A percentile compares a stretch with the other conserved stretches of the same genome.
These are phyloP conservation scores for Rhipidura dahli DNA, from an alignment of 2,113 vertebrate species.

Conservation along the genomic window DNA sequence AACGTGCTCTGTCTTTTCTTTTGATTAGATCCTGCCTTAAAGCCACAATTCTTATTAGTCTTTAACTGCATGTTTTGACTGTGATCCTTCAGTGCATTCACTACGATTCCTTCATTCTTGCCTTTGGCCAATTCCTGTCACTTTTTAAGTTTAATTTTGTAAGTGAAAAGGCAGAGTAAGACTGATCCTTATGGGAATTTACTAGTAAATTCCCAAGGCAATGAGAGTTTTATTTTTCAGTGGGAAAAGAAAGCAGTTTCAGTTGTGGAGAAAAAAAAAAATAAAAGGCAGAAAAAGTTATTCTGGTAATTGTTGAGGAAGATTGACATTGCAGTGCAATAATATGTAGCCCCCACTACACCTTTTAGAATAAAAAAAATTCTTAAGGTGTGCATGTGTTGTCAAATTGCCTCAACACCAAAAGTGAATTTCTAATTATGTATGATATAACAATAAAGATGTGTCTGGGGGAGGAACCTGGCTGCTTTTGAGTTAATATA, in stretches of 20 bases:
- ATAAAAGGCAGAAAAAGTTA: neutral
- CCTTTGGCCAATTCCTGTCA: neutral
- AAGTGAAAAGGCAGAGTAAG: neutral
- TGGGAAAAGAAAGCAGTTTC: neutral
- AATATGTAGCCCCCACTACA: accelerated
- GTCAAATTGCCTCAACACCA: neutral
- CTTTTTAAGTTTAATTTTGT: neutral
- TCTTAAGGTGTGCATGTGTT: neutral
- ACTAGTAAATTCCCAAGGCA: neutral
- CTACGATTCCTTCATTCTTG: neutral
- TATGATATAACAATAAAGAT: neutral
- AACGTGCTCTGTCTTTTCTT: neutral
- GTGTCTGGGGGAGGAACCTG: neutral
- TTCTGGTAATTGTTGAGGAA: neutral
- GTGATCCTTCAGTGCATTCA: neutral
- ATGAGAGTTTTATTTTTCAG: neutral
- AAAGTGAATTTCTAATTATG: neutral
- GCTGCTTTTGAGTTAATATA: neutral
- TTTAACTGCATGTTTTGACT: neutral
- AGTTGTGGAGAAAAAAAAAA: neutral
- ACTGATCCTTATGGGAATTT: neutral
- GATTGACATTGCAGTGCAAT: neutral
- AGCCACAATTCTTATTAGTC: neutral
- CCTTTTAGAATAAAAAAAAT: neutral
- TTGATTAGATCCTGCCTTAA: neutral